These are phyloP conservation scores for Gonioctena quinquepunctata DNA, from an alignment of 1,140 invertebrate species.

Conservation along the genomic window DNA sequence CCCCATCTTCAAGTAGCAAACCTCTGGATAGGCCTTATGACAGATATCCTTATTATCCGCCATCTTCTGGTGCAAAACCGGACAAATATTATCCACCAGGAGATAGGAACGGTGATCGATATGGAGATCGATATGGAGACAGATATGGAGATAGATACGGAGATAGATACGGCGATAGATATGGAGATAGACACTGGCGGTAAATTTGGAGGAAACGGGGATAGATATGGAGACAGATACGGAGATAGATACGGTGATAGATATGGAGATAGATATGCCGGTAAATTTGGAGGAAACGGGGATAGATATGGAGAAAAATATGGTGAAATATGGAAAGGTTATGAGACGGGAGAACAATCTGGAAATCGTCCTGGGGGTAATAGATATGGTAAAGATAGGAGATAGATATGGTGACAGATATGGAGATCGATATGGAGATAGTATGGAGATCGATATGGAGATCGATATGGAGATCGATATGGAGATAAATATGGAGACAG, in stretches of 20 bases:
- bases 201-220: no score
- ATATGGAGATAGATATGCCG: conserved; percentile 49
- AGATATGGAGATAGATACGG: conserved; percentile 57
- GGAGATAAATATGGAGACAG: conserved; percentile 54
- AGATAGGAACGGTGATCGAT: conserved; percentile 55
- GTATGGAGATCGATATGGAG: conserved; percentile 53
- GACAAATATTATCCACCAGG: conserved; percentile 40
- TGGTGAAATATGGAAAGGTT: conserved; percentile 51
- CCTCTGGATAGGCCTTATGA: neutral
- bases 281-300: conserved; percentile 46
- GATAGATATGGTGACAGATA: conserved; percentile 46
- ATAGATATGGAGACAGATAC: conserved; percentile 52
- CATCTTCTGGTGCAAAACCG: conserved; percentile 38
- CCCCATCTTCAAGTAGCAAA: conserved; percentile 26
- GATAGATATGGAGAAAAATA: conserved; percentile 49
- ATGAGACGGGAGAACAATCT: conserved; percentile 40
- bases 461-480: conserved; percentile 49
- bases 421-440: conserved; percentile 38
- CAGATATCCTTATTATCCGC: conserved; percentile 7
- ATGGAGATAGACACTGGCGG: conserved; percentile 51
- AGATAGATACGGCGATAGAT: conserved; percentile 55
- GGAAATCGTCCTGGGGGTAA: conserved; percentile 50
- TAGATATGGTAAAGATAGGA: conserved; percentile 54
- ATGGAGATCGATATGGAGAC: conserved; percentile 53
- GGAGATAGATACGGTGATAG: conserved; percentile 57